Base-by-base conservation (phyloP, 2,797 vertebrate genomes). In the Galaxias olidus region DNA sequence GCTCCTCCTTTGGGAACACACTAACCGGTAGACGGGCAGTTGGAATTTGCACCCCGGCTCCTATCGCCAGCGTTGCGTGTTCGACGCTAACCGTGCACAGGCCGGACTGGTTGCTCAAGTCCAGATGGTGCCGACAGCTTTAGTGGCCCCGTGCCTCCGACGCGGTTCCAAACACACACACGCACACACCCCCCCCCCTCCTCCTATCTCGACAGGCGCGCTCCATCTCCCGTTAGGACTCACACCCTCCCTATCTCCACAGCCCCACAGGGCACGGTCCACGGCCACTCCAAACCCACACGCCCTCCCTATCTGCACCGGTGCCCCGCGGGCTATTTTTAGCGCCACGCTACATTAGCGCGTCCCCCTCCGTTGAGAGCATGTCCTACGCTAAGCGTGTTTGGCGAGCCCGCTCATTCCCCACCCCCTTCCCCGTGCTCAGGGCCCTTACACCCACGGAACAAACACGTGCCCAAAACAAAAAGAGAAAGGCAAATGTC, bases 291-390 rank as follows among this genome's bases (percentile, higher is more conserved):
- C 30, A 30, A 6, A n/a, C n/a, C n/a, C 30, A 30, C 30, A 30
- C 30, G 30, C 30, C 30, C 30, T 30, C 30, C 30, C 30, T 30
- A 30, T 30, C 30, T 30, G 30, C 30, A 30, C 30, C 30, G 30
- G 30, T 30, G 30, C 30, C 30, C 30, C 30, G 30, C 6, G 30
- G 9, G 50, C 75, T 88, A 88, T 88, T 80, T 86, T 88, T 88
- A 88, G 85, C 79, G 85, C 75, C 82, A 85, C 56, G 86, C 83
- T 78, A 83, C 87, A 88, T 91, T 89, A 86, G 66, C 71, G 69
- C 67, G 76, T 84, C 76, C 83, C 79, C 80, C 83, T 70, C 73
- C 80, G 83, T 68, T 88, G 78, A 86, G 71, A 80, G 63, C 48
- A 65, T 20, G 68, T 54, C 60, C 63, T 75, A 57, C 81, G 61